phyloP scores from a whole-genome alignment of 2,113 vertebrate species.

The Dicaeum eximium region DNA sequence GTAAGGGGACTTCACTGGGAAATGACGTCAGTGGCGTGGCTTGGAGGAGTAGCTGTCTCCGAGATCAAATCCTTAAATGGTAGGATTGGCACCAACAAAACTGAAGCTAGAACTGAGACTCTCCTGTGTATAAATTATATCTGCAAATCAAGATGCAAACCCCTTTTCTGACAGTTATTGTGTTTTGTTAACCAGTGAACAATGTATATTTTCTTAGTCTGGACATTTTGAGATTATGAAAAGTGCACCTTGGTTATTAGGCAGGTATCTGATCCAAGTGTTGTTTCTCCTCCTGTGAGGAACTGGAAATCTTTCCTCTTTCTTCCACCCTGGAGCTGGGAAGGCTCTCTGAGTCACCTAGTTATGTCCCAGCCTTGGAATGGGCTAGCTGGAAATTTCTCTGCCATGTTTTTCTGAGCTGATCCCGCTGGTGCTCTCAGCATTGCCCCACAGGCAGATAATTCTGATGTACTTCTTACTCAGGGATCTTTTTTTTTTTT shows the following conservation, averaged over 20 bases:
- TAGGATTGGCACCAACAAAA: slow-evolving; percentile 56
- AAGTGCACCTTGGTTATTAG: slow-evolving; percentile 32
- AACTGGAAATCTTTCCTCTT: slow-evolving; percentile 9
- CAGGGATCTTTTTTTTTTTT: not conserved
- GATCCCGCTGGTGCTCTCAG: not conserved
- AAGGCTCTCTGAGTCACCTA: slow-evolving; percentile 35
- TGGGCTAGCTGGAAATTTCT: slow-evolving; percentile 13
- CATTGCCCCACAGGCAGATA: not conserved
- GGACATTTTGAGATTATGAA: not conserved
- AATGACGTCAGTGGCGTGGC: slow-evolving; percentile 12
- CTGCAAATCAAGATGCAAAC: slow-evolving; percentile 22
- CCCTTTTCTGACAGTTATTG: slow-evolving; percentile 20
- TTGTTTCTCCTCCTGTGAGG: not conserved
- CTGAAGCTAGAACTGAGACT: not conserved
- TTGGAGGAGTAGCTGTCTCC: not conserved
- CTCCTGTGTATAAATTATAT: not conserved
- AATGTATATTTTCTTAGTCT: slow-evolving; percentile 7
- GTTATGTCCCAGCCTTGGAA: not conserved
- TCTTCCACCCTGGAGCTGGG: not conserved
- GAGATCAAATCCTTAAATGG: slow-evolving; percentile 44
- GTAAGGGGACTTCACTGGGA: slow-evolving; percentile 44
- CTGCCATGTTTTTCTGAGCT: not conserved
- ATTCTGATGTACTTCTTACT: not conserved
- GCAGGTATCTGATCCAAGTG: slow-evolving; percentile 4
- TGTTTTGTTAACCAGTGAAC: slow-evolving; percentile 48